These are phyloP conservation scores for Hyperoplus immaculatus DNA, from an alignment of 2,797 vertebrate genomes.

Conservation along the genomic window DNA sequence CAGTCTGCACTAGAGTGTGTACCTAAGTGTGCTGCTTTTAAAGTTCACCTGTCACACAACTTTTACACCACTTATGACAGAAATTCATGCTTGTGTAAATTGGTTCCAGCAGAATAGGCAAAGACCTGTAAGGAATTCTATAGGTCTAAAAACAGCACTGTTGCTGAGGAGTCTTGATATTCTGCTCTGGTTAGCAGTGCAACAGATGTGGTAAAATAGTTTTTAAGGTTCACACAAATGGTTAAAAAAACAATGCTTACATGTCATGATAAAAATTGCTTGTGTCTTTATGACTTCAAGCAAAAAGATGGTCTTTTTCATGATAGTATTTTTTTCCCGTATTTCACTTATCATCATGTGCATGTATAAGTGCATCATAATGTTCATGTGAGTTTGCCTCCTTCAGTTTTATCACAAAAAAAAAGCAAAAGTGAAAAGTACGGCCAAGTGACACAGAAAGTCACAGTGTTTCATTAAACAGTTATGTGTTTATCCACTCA, in stretches of 20 bases:
- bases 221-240: conserved; percentile 27
- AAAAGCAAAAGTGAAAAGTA: conserved; percentile 23
- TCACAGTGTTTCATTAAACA: conserved; percentile 43
- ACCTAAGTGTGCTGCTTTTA: not conserved
- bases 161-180: conserved; percentile 18
- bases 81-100: conserved; percentile 19
- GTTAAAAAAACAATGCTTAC: conserved; percentile 19
- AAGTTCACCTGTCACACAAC: conserved; percentile 23
- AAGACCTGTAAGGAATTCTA: conserved; percentile 1
- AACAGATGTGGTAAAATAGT: conserved; percentile 42
- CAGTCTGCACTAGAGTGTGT: no score
- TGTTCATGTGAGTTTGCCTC: not conserved
- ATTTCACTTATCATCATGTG: conserved; percentile 6
- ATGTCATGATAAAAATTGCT: conserved; percentile 19
- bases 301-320: conserved; percentile 11
- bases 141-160: conserved; percentile 36
- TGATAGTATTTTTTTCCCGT: not conserved
- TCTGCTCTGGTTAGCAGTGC: conserved; percentile 9
- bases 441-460: conserved; percentile 28
- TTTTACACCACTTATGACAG: conserved; percentile 22
- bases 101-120: not conserved
- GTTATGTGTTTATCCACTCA: conserved; percentile 37
- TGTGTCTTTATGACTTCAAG: conserved; percentile 6
- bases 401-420: conserved; percentile 31
- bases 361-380: not conserved